Base-by-base conservation (phyloP, 2,888 invertebrate genomes). In the Candidula unifasciata region DNA sequence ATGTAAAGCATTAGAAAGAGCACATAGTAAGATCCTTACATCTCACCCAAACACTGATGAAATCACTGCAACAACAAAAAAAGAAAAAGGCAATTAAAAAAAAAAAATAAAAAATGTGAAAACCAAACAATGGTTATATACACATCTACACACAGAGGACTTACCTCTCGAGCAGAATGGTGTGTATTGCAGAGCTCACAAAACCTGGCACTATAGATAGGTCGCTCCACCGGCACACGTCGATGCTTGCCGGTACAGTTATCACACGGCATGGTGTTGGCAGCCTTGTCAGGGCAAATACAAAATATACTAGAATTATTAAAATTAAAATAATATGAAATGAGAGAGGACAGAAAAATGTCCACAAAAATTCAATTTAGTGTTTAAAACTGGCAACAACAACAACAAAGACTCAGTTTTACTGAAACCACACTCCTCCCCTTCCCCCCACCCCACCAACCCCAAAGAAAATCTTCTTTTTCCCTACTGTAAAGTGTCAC, bases 221-320 rank as follows among this genome's bases (percentile, higher is more conserved):
- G 97, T 92, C 98, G 95, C 89, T 97, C 96, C 35, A 97, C 96
- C 92, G 96, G 95, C 90, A 97, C 96, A 88, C 98, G 96, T 93
- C 96, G 96, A 94, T 99, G 98, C 69, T 97, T 96, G 35, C 96
- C 96, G 6, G 97, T 97, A 94, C 98, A 98, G 94, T 97, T 97
- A 93, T 97, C 98, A 95, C 98, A 99, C 92, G 97, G 95, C 94
- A 98, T 98, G 88, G 97, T 97, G 94, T 97, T 97, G 86, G 97
- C 97, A 60, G 97, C 97, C 94, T 93, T 87, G n/a, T 16, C 16
- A 71, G 35, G 27, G 10, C n/a, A 1, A 73, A 27, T 44, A 10
- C 44, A 44, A 44, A 44, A 10, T 44, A 44, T 44, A 44, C 13
- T 44, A 44, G 13, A 44, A 44, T 44, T 13, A 44, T 5, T 60